Evolutionary conservation across 2,113 vertebrate species (phyloP).

Genomic region (Heliornis fulica): DNA sequence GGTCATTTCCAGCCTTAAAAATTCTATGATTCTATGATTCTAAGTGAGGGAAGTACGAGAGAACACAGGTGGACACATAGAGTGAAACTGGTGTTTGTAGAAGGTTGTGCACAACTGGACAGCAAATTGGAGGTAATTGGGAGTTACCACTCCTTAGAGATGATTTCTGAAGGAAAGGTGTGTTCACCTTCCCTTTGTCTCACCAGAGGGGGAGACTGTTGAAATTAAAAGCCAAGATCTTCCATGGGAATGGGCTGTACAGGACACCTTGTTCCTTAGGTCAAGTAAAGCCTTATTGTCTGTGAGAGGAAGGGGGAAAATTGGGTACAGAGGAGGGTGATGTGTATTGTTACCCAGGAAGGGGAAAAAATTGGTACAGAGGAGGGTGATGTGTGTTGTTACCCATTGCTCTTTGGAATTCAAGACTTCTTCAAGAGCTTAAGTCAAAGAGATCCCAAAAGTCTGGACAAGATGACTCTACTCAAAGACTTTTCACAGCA

Average conservation of each 20-base stretch:
- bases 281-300: background rate
- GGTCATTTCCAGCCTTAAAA: too few relatives aligned
- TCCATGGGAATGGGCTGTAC: background rate
- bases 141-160: background rate
- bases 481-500: background rate
- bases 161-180: background rate
- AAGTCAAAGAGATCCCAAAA: background rate
- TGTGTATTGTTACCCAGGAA: background rate
- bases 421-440: background rate
- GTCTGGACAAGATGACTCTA: background rate
- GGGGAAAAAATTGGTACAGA: fast-evolving
- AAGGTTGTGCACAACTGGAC: background rate
- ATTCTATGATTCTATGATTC: too few relatives aligned
- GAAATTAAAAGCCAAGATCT: background rate
- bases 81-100: background rate
- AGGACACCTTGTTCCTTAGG: background rate
- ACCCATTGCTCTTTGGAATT: background rate
- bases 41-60: background rate
- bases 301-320: background rate
- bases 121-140: background rate
- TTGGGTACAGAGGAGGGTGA: background rate
- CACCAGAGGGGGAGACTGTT: background rate
- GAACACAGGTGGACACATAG: background rate
- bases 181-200: background rate
- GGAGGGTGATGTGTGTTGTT: too few relatives aligned